Evolutionary conservation across 2,888 invertebrate species (phyloP), one percentile per base, ranked within the genome.

Genomic region (Sesamia inferens): DNA sequence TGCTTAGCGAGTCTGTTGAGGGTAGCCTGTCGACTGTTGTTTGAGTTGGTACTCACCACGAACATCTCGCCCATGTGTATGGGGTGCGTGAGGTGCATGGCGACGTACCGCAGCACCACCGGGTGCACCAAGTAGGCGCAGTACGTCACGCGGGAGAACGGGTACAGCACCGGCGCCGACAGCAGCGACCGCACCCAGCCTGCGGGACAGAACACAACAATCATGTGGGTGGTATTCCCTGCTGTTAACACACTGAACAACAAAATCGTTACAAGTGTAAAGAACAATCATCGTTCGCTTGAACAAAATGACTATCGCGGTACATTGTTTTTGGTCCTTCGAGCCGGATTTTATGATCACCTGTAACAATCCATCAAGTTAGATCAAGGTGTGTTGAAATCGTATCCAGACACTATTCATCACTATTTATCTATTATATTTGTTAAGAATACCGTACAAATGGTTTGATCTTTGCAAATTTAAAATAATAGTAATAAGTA

Each of bases 81-180:
- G 57, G 98, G 98, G 84, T 98, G 97, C 88, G 98, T 98, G 93
- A 98, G 97, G 84, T 97, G 97, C 97, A 98, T 98, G 62, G 98
- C 98, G 89, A 98, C 97, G 87, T 97, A 96, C 85, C 98, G 97
- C 87, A 98, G 97, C 78, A 98, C 97, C 71, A 98, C 97, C 0
- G 98, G 98, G 93, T 98, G 98, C 78, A 98, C 97, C 79, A 98
- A 96, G 93, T 98, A 98, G 0, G 98, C 98, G 92, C 98, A 98
- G 93, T 98, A 98, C 62, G 98, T 98, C 22, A 98, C 98, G 84
- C 98, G 96, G 70, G 98, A 98, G 94, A 98, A 98, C 74, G 98
- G 98, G 94, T 98, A 98, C 72, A 98, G 95, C 77, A 97, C 96
- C 13, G 98, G 97, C 47, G 98, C 97, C 3, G 98, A 97, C 19